Base-by-base conservation (phyloP, 2,113 vertebrate genomes). In the Alethe diademata region DNA sequence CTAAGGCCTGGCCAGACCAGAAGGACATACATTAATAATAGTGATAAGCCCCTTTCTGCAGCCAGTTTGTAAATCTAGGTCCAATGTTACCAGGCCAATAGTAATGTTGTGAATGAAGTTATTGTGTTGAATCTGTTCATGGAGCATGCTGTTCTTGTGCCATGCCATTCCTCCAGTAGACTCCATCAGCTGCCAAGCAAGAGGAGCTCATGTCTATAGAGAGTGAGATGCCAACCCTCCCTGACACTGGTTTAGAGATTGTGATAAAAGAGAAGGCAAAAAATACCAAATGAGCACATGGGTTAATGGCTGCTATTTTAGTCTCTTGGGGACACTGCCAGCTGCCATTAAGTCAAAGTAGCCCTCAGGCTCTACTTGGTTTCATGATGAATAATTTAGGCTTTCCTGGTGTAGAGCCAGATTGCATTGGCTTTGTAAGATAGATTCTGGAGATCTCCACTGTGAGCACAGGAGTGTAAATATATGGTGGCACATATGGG, bases 351-450 rank as follows among this genome's bases (percentile, higher is more conserved):
- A 90, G 83, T 80, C 93, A 75, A 88, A 95, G 90, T 79, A 96
- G 70, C 90, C 94, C 82, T 93, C 69, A 88, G 92, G 88, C 82
- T 93, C 48, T 93, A 74, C 71, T 96, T 96, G 95, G 88, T 90
- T 95, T 95, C 90, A 57, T 78, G 86, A 92, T 94, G 71, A 92
- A 94, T 94, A 96, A 88, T 95, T 94, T 93, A 96, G 92, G 69
- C 47, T 93, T 76, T 86, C n/a, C 57, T 92, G 90, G 74, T 94
- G 81, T 31, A 67, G 19, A 86, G 82, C 93, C 94, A 96, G 75
- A 40, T 56, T 83, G 58, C 53, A 29, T 25, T 74, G 90, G 71
- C 72, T 90, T 90, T 74, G 24, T 90, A 9, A 40, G 85, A 80
- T 22, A 80, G 67, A 80, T 66, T 83, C 82, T 51, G 35, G 51